Percentiles rank a stretch among this genome's conserved stretches.
Evolutionary conservation across 2,888 invertebrate species (phyloP).

Genomic region (Acanthococcus lagerstroemiae): DNA sequence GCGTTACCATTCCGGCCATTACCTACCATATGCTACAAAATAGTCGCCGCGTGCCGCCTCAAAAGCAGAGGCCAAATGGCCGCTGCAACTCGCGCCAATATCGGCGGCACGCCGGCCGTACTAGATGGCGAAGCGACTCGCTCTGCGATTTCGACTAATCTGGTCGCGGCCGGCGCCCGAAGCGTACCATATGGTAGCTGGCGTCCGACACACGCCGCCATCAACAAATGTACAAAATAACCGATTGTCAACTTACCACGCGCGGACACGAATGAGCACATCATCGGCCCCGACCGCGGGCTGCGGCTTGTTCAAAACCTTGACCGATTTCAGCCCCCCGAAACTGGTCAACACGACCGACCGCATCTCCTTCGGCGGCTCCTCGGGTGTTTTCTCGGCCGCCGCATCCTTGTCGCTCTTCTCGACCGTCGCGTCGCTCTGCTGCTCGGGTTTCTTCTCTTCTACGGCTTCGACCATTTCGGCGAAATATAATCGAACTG

Average conservation of each 20-base stretch:
- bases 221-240: no score
- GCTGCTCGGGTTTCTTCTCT: constrained; percentile 39
- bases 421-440: constrained; percentile 41
- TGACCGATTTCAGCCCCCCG: constrained; percentile 75
- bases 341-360: constrained; percentile 75
- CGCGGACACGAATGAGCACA: constrained; percentile 71
- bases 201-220: no score
- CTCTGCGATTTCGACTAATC: no score
- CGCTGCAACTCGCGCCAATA: no score
- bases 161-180: no score
- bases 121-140: no score
- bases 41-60: no score
- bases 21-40: no score
- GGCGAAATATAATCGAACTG: not conserved
- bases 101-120: no score
- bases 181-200: constrained; percentile 40
- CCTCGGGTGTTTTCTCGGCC: constrained; percentile 43
- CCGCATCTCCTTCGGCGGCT: constrained; percentile 70
- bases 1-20: no score
- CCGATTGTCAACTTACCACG: constrained; percentile 62
- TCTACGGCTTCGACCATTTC: constrained; percentile 39
- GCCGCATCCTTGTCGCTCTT: constrained; percentile 42
- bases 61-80: no score
- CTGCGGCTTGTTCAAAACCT: constrained; percentile 69
- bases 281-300: constrained; percentile 61